Percentiles rank a stretch among this genome's conserved stretches.
phyloP scores from a whole-genome alignment of 30 jellyfish, hydroid and myxozoan genomes.

The Cassiopea xamachana region DNA sequence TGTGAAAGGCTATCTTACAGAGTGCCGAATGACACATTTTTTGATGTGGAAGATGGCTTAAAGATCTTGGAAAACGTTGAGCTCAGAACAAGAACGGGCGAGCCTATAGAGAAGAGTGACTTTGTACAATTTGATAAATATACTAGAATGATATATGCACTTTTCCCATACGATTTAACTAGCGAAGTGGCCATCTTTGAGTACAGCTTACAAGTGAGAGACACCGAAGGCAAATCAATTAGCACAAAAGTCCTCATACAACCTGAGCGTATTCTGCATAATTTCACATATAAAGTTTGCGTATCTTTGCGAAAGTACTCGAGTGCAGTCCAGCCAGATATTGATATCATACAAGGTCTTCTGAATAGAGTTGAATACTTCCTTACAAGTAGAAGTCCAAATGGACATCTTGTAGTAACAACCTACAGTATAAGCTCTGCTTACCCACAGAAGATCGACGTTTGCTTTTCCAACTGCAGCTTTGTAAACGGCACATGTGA shows the following conservation, averaged over 20 bases:
- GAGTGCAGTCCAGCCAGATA: background rate
- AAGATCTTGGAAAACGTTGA: background rate
- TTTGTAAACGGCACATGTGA: slow-evolving; percentile 19
- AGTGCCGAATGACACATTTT: slow-evolving; percentile 58
- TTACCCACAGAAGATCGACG: slow-evolving; percentile 27
- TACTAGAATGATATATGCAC: slow-evolving; percentile 23
- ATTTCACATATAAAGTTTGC: slow-evolving; percentile 35
- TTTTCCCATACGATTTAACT: background rate
- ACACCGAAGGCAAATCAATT: slow-evolving; percentile 18
- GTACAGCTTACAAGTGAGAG: slow-evolving; percentile 43
- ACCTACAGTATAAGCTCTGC: slow-evolving; percentile 18
- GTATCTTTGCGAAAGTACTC: slow-evolving; percentile 37
- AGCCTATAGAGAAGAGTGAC: background rate
- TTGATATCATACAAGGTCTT: slow-evolving; percentile 6
- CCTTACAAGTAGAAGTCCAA: background rate
- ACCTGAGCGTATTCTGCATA: background rate
- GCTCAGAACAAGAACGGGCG: background rate
- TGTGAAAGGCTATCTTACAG: slow-evolving; percentile 33
- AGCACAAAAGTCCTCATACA: background rate
- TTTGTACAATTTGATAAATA: slow-evolving; percentile 26
- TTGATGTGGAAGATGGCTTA: slow-evolving; percentile 53
- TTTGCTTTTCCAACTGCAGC: slow-evolving; percentile 60
- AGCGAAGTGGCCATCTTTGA: background rate
- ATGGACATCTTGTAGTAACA: background rate
- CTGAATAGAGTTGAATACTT: slow-evolving; percentile 10